Evolutionary conservation across 2,113 vertebrate genomes (phyloP).

Genomic region (Leucoraja erinaceus): DNA sequence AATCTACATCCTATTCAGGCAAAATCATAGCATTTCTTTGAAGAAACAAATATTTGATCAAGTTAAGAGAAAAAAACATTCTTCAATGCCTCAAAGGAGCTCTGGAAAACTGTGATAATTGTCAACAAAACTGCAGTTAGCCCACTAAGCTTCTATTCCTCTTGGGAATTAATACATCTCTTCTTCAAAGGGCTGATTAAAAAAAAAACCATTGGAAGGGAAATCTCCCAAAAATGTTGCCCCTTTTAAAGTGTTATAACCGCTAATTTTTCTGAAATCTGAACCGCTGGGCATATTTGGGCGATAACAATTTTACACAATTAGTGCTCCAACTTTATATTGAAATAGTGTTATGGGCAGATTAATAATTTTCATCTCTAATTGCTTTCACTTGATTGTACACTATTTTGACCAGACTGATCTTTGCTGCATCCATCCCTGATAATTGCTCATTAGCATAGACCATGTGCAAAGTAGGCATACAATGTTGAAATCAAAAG

Average conservation of each 20-base stretch:
- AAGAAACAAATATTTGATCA: not conserved
- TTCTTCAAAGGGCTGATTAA: not conserved
- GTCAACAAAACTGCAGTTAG: not conserved
- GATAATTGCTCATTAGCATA: not conserved
- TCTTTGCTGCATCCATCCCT: not conserved
- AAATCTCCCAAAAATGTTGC: not conserved
- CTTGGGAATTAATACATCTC: not conserved
- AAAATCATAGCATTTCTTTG: not conserved
- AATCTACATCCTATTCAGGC: not conserved
- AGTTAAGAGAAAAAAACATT: not conserved
- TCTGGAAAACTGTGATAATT: not conserved
- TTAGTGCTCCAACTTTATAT: not conserved
- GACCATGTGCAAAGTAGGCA: not conserved
- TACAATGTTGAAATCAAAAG: not conserved
- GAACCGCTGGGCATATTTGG: not conserved
- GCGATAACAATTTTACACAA: not conserved
- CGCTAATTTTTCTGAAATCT: constrained; percentile 1
- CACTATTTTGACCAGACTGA: not conserved
- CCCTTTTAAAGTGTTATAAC: not conserved
- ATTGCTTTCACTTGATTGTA: not conserved
- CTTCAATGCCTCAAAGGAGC: not conserved
- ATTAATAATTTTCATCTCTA: not conserved
- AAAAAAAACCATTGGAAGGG: not conserved
- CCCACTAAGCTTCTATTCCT: not conserved
- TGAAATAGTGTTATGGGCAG: not conserved